Evolutionary conservation across 1,140 invertebrate species (phyloP).

Genomic region (Drosophila pseudoananassae): DNA sequence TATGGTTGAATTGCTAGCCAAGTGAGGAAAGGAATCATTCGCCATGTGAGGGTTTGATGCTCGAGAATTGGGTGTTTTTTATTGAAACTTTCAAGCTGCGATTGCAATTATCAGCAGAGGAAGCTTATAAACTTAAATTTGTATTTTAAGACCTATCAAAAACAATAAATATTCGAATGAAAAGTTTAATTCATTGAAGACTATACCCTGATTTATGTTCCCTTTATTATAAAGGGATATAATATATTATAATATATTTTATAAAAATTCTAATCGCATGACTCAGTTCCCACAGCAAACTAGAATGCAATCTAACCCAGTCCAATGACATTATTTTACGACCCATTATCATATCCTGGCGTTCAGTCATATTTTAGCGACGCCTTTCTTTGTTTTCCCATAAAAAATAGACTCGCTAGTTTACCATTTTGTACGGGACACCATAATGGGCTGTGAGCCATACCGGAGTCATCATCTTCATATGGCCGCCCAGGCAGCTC

Average conservation of each 20-base stretch:
- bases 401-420: slow-evolving; percentile 60
- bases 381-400: slow-evolving; percentile 50
- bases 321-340: slow-evolving; percentile 39
- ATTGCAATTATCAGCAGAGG: not conserved
- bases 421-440: slow-evolving; percentile 36
- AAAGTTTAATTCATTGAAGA: too few species aligned
- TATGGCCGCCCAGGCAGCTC: slow-evolving; percentile 10
- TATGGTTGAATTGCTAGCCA: slow-evolving; percentile 59
- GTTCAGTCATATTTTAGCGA: slow-evolving; percentile 52
- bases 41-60: slow-evolving; percentile 17
- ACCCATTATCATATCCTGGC: slow-evolving; percentile 39
- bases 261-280: not conserved
- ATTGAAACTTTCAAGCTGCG: slow-evolving; percentile 21
- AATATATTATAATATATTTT: not conserved
- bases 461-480: slow-evolving; percentile 12
- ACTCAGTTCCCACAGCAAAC: slow-evolving; percentile 21
- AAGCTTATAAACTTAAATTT: not conserved
- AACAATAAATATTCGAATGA: too few species aligned
- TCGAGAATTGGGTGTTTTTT: slow-evolving; percentile 23
- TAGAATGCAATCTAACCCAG: slow-evolving; percentile 8
- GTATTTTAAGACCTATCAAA: too few species aligned
- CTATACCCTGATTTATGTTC: too few species aligned
- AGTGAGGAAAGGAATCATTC: not conserved
- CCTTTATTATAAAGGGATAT: not conserved
- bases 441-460: slow-evolving; percentile 41